phyloP scores from a whole-genome alignment of 2,888 invertebrate genomes.

The Lepas anatifera region DNA sequence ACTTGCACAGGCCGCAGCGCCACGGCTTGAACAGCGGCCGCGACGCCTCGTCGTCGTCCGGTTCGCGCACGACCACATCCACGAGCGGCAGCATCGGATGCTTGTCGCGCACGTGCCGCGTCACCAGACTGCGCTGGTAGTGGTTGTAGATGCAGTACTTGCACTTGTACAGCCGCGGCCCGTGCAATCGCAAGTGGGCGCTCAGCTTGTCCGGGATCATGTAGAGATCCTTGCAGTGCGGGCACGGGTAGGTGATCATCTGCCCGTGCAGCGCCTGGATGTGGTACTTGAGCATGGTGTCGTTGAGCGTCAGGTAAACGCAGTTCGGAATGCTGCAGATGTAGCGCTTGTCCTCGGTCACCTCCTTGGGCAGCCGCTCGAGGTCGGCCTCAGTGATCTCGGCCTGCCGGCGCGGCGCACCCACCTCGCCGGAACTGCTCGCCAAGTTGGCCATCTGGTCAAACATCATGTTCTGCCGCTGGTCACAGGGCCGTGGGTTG shows the following conservation, averaged over 20 bases:
- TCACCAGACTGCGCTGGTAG: constrained; percentile 46
- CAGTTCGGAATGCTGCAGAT: constrained; percentile 59
- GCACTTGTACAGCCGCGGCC: constrained; percentile 57
- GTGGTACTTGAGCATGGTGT: constrained; percentile 56
- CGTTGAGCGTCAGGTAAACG: constrained; percentile 56
- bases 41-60: constrained; percentile 28
- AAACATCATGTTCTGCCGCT: constrained; percentile 64
- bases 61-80: constrained; percentile 37
- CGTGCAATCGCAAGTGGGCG: constrained; percentile 63
- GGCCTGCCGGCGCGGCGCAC: constrained; percentile 25
- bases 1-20: constrained; percentile 56
- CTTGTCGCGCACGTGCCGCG: constrained; percentile 50
- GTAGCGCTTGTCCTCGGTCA: constrained; percentile 46
- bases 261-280: constrained; percentile 56
- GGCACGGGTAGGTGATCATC: constrained; percentile 48
- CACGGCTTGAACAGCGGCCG: constrained; percentile 33
- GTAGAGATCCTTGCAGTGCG: constrained; percentile 50
- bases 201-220: constrained; percentile 47
- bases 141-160: constrained; percentile 53
- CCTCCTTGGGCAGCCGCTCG: constrained; percentile 36
- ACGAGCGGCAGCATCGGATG: constrained; percentile 43
- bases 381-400: constrained; percentile 22
- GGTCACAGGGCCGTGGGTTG: constrained; percentile 68
- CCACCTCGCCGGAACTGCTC: constrained; percentile 44
- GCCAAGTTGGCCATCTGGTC: constrained; percentile 75